Evolutionary conservation across 2,888 invertebrate genomes (phyloP), one percentile per base, ranked within the genome.

Genomic region (Parnassius mnemosyne): DNA sequence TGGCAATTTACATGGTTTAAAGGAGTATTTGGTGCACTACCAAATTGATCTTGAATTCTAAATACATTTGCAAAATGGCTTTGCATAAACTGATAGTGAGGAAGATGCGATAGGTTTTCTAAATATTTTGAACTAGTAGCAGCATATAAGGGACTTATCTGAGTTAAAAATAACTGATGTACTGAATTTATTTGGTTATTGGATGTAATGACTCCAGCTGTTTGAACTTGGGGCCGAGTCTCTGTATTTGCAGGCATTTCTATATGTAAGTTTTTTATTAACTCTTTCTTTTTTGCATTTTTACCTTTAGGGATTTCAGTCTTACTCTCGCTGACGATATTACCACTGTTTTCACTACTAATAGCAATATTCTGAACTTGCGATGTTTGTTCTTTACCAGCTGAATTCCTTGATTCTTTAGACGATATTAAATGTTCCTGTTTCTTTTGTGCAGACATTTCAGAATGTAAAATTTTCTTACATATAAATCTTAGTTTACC

Each of bases 31-130:
- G 74, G 72, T 42, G 55, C 54, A 63, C 70, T 71, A 3, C 58
- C 55, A 54, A 44, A 50, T 54, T 11, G 65, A 57, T 47, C 67
- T 67, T 53, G 63, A 44, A 43, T 56, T 63, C 41, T 58, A n/a
- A 50, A 60, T 12, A 50, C 20, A 65, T 63, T 63, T 5, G 52
- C 47, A 55, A 61, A 56, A 65, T 50, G 60, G 78, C 71, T 74
- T 53, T 80, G 78, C 61, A 80, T 71, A 50, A 80, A 72, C 66
- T 84, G 83, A 75, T 77, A 87, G 61, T 87, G 85, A 61, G 88
- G 88, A 68, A 88, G 87, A 66, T 87, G 75, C 20, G 78, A 73
- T 13, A 87, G 68, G 68, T 89, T 89, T 76, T 88, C 87, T 58
- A 88, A 71, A 71, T 89, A 87, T 51, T 83, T 83, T 7, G 87